Conservation (phyloP, 2,888 invertebrate species). For the Cheilosia vernalis region DNA sequence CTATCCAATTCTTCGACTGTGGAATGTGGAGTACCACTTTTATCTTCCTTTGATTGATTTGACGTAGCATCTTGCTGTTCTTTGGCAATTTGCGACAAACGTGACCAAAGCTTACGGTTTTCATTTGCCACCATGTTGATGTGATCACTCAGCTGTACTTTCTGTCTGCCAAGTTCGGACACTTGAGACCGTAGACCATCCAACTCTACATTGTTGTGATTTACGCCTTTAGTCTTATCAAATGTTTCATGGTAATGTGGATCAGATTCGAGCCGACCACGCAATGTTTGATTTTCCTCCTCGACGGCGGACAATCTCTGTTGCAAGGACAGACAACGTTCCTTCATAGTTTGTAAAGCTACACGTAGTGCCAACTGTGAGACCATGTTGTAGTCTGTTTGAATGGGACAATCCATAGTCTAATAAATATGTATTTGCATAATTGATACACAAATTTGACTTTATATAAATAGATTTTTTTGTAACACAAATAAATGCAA, state of each 20-base stretch:
- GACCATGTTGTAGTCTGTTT: constrained; percentile 60
- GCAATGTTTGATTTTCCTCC: constrained; percentile 89
- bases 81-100: constrained; percentile 87
- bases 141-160: constrained; percentile 90
- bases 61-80: constrained; percentile 81
- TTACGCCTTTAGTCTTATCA: constrained; percentile 23
- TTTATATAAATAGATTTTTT: not conserved
- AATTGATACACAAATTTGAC: not conserved
- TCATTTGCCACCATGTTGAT: constrained; percentile 92
- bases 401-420: constrained; percentile 43
- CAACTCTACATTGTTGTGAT: constrained; percentile 82
- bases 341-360: constrained; percentile 92
- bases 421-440: constrained; percentile 24
- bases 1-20: constrained; percentile 49
- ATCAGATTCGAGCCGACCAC: constrained; percentile 81
- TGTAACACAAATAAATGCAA: not conserved
- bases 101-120: constrained; percentile 91
- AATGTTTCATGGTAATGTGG: constrained; percentile 78
- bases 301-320: constrained; percentile 88
- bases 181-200: constrained; percentile 86
- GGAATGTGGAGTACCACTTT: constrained; percentile 22
- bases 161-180: constrained; percentile 89
- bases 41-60: constrained; percentile 13
- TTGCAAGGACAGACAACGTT: constrained; percentile 90
- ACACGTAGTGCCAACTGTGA: constrained; percentile 86